Evolutionary conservation across 2,113 vertebrate genomes (phyloP).

Genomic region (Clinocottus analis): DNA sequence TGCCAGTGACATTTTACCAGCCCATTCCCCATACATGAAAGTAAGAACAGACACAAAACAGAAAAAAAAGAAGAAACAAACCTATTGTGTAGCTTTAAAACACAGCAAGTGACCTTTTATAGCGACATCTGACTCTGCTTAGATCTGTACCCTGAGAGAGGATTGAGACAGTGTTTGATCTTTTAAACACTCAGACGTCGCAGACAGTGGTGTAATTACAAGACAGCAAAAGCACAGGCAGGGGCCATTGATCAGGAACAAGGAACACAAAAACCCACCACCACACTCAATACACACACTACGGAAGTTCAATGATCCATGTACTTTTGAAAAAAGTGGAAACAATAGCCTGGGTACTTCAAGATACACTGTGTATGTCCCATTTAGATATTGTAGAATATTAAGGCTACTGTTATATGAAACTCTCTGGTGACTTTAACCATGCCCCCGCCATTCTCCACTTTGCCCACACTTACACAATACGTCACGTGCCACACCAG

Average conservation of each 20-base stretch:
- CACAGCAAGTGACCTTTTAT: conserved; percentile 75
- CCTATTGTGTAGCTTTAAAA: conserved; percentile 62
- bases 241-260: conserved; percentile 71
- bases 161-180: conserved; percentile 71
- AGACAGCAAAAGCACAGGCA: conserved; percentile 63
- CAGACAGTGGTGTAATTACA: conserved; percentile 74
- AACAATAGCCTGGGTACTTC: conserved; percentile 25
- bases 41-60: conserved; percentile 12
- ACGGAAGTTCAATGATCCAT: neutral
- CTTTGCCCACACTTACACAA: too few relatives aligned
- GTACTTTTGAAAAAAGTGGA: conserved; percentile 17
- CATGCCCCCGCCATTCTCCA: too few relatives aligned
- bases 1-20: conserved; percentile 66
- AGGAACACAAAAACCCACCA: conserved; percentile 29
- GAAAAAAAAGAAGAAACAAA: conserved; percentile 20
- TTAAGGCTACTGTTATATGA: neutral
- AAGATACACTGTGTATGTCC: neutral
- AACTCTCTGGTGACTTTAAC: neutral
- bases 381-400: neutral
- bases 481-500: too few relatives aligned
- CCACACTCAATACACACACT: conserved; percentile 8
- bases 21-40: conserved; percentile 57
- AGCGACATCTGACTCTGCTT: conserved; percentile 46
- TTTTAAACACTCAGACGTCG: conserved; percentile 72
- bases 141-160: conserved; percentile 60